phyloP scores from a whole-genome alignment of 2,797 vertebrate species.

The Microctenopoma stevenorrisi region DNA sequence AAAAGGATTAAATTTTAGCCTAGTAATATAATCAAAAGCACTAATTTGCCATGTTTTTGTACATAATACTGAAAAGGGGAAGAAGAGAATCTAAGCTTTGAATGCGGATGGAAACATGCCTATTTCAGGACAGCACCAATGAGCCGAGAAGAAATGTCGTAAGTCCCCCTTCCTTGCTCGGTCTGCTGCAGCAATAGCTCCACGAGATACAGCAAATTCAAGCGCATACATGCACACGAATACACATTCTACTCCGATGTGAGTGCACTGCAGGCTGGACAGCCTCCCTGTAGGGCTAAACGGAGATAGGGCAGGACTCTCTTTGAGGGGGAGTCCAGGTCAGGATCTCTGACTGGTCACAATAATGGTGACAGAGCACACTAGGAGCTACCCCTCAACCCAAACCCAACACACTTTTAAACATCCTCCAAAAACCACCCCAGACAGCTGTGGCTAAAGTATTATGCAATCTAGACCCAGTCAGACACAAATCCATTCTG shows the following conservation, averaged over 20 bases:
- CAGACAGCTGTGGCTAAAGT: conserved; percentile 31
- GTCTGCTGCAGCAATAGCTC: conserved; percentile 58
- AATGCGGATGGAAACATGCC: conserved; percentile 49
- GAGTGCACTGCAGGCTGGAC: conserved; percentile 43
- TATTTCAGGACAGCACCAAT: conserved; percentile 69
- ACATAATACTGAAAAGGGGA: conserved; percentile 5
- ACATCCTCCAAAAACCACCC: conserved; percentile 21
- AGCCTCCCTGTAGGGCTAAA: conserved; percentile 52
- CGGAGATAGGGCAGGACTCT: conserved; percentile 38
- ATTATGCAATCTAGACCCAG: conserved; percentile 38
- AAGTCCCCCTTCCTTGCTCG: conserved; percentile 61
- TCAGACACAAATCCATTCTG: conserved; percentile 58
- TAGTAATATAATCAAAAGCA: neutral
- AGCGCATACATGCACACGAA: conserved; percentile 21
- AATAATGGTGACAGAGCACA: conserved; percentile 16
- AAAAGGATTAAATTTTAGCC: neutral
- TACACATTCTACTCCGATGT: conserved; percentile 39
- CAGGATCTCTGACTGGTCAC: conserved; percentile 54
- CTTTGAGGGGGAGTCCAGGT: conserved; percentile 41
- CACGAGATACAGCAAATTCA: conserved; percentile 53
- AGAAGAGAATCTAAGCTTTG: conserved; percentile 32
- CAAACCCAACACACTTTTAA: conserved; percentile 14
- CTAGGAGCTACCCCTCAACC: conserved; percentile 23
- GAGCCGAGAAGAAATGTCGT: conserved; percentile 63
- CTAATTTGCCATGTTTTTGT: neutral